Conservation (phyloP, 2,888 invertebrate species). For the Drosophila paramelanica region DNA sequence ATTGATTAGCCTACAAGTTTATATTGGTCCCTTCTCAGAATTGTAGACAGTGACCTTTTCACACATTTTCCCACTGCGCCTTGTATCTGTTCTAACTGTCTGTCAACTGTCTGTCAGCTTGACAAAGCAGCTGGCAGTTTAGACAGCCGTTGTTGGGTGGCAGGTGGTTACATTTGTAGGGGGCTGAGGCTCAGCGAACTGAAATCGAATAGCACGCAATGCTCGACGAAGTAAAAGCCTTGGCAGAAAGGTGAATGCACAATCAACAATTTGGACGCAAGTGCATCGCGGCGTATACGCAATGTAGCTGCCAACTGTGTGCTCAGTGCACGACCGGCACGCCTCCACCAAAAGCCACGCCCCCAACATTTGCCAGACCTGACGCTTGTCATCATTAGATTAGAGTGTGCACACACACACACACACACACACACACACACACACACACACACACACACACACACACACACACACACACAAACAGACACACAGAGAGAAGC, state of each 20-base stretch:
- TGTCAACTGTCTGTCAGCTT: conserved; percentile 24
- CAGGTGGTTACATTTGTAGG: too few species aligned
- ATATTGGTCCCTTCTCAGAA: background rate
- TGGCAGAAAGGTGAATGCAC: conserved; percentile 38
- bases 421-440: conserved; percentile 22
- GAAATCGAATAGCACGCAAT: conserved; percentile 29
- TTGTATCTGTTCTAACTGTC: background rate
- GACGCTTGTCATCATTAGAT: conserved; percentile 80
- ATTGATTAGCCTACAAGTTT: too few species aligned
- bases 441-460: conserved; percentile 23
- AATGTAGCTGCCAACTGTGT: conserved; percentile 40
- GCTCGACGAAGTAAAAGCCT: background rate
- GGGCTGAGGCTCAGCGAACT: conserved; percentile 16
- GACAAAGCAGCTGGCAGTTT: conserved; percentile 31
- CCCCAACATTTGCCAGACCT: conserved; percentile 51
- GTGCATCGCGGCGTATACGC: conserved; percentile 73
- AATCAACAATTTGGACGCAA: conserved; percentile 53
- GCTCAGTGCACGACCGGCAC: conserved; percentile 26
- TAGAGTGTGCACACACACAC: conserved; percentile 56
- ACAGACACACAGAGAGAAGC: conserved; percentile 18
- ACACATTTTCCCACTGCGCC: background rate
- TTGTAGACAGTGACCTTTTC: background rate
- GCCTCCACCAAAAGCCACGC: conserved; percentile 34
- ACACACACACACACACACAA: conserved; percentile 23
- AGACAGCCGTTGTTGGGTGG: conserved; percentile 1